Evolutionary conservation across 2,113 vertebrate species (phyloP).

Genomic region (Egretta garzetta): DNA sequence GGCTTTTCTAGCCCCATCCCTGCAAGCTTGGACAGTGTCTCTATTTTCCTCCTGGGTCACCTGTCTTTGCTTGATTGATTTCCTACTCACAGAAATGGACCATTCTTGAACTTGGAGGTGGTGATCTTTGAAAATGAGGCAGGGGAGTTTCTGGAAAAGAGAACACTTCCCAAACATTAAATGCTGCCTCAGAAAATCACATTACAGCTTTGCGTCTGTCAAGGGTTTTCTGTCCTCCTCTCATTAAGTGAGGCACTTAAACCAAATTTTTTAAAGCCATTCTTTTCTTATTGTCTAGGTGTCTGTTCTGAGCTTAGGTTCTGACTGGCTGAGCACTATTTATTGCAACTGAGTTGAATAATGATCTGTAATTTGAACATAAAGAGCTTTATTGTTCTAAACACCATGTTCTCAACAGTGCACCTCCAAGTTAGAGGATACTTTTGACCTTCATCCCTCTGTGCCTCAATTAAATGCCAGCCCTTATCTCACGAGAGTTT

Average conservation of each 20-base stretch:
- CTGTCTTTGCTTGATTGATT: background rate
- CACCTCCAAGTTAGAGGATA: background rate
- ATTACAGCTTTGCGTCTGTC: background rate
- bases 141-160: background rate
- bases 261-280: background rate
- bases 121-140: background rate
- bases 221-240: background rate
- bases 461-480: constrained; percentile 27
- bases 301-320: background rate
- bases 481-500: constrained; percentile 26
- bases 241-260: background rate
- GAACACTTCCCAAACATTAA: background rate
- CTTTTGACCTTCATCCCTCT: constrained; percentile 34
- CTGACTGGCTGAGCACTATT: background rate
- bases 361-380: background rate
- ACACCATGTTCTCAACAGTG: background rate
- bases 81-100: background rate
- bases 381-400: background rate
- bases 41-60: background rate
- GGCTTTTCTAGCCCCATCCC: background rate
- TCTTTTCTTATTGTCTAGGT: background rate
- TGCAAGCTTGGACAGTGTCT: background rate
- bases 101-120: background rate
- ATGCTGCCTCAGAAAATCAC: background rate
- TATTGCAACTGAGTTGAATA: background rate